phyloP scores from a whole-genome alignment of 2,888 invertebrate genomes.

The Hypomecis punctinalis region DNA sequence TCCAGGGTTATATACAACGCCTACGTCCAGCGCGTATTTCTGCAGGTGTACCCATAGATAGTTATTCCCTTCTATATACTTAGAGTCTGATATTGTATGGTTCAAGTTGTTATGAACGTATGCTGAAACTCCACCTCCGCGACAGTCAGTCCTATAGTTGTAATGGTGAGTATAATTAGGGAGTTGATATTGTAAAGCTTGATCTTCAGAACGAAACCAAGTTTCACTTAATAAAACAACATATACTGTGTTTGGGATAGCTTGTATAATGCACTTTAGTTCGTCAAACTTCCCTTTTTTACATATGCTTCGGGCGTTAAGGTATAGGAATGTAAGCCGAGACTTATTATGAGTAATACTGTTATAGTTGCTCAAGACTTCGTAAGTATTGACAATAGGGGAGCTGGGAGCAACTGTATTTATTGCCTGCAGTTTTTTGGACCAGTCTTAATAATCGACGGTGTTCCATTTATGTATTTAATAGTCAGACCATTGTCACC shows the following conservation, averaged over 20 bases:
- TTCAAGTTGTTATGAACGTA: conserved; percentile 9
- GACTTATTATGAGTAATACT: no score
- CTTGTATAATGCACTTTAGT: conserved; percentile 4
- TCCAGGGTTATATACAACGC: background rate
- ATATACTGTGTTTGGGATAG: conserved; percentile 14
- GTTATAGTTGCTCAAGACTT: no score
- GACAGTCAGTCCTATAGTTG: conserved; percentile 10
- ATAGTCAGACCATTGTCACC: conserved; percentile 44
- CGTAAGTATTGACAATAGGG: conserved; percentile 1
- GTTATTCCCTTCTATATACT: background rate
- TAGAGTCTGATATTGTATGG: conserved; percentile 7
- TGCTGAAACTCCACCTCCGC: conserved; percentile 10
- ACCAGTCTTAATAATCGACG: conserved; percentile 27
- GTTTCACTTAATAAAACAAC: conserved; percentile 39
- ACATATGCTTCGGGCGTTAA: no score
- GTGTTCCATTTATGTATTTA: conserved; percentile 47
- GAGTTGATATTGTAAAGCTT: no score
- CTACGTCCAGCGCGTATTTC: background rate
- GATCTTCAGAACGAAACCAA: background rate
- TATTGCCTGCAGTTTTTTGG: conserved; percentile 8
- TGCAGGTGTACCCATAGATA: background rate
- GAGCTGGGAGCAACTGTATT: conserved; percentile 41
- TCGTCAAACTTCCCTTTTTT: conserved; percentile 40
- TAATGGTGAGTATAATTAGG: conserved; percentile 10
- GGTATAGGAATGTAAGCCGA: no score